Evolutionary conservation across 2,888 invertebrate species (phyloP).

Genomic region (Danaus chrysippus): DNA sequence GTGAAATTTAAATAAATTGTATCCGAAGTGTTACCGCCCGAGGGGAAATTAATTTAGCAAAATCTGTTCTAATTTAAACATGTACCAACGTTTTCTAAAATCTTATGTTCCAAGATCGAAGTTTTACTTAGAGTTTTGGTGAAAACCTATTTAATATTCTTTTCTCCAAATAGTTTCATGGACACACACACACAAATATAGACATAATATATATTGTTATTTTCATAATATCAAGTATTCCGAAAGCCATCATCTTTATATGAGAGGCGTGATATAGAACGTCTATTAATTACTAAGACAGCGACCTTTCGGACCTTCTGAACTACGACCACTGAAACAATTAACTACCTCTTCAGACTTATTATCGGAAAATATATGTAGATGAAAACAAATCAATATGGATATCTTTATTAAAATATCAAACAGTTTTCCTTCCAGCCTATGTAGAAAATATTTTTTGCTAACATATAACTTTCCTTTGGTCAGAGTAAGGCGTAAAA

Average conservation of each 20-base stretch:
- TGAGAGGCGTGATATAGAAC: conserved; percentile 36
- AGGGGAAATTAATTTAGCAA: too few species aligned
- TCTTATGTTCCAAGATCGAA: too few species aligned
- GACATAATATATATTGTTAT: not conserved
- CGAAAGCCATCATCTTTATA: conserved; percentile 24
- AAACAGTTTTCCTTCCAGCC: not conserved
- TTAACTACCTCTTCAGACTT: conserved; percentile 27
- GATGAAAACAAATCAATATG: not conserved
- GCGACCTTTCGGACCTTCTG: conserved; percentile 38
- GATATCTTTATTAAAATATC: not conserved
- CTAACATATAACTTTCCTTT: too few species aligned
- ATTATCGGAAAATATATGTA: not conserved
- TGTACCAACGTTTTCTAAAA: too few species aligned
- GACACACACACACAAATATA: too few species aligned
- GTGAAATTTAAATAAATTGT: too few species aligned
- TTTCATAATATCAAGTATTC: conserved; percentile 20
- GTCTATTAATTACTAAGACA: conserved; percentile 51
- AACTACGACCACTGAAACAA: conserved; percentile 44
- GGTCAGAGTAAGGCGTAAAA: too few species aligned
- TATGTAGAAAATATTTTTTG: not conserved
- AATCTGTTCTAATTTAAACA: too few species aligned
- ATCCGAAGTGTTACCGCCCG: too few species aligned
- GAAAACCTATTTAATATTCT: too few species aligned
- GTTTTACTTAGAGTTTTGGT: too few species aligned
- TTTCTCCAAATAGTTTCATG: too few species aligned